Percentiles rank a stretch among this genome's conserved stretches.
These are phyloP conservation scores for Capromys pilorides DNA, from an alignment of 2,797 vertebrate genomes.

Conservation along the genomic window DNA sequence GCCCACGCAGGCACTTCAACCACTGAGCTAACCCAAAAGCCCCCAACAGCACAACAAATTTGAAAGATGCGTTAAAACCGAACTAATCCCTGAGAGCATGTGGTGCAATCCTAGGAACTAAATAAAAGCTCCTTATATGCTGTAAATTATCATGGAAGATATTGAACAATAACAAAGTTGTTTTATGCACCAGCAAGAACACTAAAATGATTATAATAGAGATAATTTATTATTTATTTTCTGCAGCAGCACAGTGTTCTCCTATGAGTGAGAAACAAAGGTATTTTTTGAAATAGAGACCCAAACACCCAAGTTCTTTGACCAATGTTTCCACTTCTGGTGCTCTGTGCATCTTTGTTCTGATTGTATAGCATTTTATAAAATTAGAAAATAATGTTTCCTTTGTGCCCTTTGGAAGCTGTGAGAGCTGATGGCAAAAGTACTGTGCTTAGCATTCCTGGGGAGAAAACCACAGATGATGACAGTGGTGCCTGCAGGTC, in stretches of 20 bases:
- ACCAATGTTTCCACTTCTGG: slow-evolving; percentile 5
- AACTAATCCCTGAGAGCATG: background rate
- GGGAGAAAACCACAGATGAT: slow-evolving; percentile 54
- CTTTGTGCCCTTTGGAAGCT: slow-evolving; percentile 16
- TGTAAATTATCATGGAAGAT: background rate
- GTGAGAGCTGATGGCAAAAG: slow-evolving; percentile 1
- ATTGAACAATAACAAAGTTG: background rate
- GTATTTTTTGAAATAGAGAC: slow-evolving; percentile 45
- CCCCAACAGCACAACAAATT: no score
- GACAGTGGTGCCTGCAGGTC: slow-evolving; percentile 41
- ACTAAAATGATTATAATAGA: background rate
- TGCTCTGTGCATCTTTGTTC: background rate
- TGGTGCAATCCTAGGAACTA: background rate
- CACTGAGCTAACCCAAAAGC: no score
- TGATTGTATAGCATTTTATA: background rate
- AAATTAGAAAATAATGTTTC: background rate
- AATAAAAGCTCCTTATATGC: background rate
- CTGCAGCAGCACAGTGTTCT: background rate
- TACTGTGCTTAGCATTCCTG: slow-evolving; percentile 2
- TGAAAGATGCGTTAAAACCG: background rate
- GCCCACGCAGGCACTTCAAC: no score
- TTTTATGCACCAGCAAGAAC: background rate
- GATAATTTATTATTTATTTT: background rate
- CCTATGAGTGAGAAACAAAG: background rate
- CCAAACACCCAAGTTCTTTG: background rate